Evolutionary conservation across 2,888 invertebrate species (phyloP).

Genomic region (Pristionchus japonicus): DNA sequence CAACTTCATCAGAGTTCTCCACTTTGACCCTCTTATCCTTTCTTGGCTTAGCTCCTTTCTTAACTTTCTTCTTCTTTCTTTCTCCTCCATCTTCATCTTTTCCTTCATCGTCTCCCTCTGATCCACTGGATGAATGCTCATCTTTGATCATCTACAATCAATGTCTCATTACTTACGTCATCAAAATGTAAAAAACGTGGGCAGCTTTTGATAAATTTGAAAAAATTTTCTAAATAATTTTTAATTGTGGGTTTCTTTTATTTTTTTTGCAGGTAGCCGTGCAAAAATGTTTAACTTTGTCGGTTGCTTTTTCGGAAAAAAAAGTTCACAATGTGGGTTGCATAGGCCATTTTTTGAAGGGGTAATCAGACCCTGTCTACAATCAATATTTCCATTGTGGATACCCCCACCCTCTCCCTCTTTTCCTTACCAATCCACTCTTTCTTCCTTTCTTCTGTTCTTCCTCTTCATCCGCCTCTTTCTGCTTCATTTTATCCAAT

Average conservation of each 20-base stretch:
- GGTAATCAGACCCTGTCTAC: too few relatives aligned
- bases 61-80: conserved; percentile 50
- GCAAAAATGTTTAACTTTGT: too few relatives aligned
- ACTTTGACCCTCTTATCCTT: conserved; percentile 58
- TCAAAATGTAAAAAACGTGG: too few relatives aligned
- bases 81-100: conserved; percentile 60
- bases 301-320: too few relatives aligned
- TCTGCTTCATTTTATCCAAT: conserved; percentile 76
- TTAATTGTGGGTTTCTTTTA: too few relatives aligned
- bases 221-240: too few relatives aligned
- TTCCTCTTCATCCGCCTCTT: conserved; percentile 76
- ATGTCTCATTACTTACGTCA: too few relatives aligned
- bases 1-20: conserved; percentile 71
- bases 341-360: too few relatives aligned
- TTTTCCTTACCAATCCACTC: conserved; percentile 7
- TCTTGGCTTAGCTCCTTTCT: conserved; percentile 57
- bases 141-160: conserved; percentile 72
- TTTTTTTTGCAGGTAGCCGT: too few relatives aligned
- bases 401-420: neutral
- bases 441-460: conserved; percentile 50
- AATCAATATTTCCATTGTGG: too few relatives aligned
- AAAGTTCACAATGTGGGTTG: too few relatives aligned
- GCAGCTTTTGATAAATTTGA: too few relatives aligned
- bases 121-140: conserved; percentile 56
- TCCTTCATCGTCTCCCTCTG: conserved; percentile 48